Base-by-base conservation (phyloP, 2,888 invertebrate genomes). In the Drosophila leonis region DNA sequence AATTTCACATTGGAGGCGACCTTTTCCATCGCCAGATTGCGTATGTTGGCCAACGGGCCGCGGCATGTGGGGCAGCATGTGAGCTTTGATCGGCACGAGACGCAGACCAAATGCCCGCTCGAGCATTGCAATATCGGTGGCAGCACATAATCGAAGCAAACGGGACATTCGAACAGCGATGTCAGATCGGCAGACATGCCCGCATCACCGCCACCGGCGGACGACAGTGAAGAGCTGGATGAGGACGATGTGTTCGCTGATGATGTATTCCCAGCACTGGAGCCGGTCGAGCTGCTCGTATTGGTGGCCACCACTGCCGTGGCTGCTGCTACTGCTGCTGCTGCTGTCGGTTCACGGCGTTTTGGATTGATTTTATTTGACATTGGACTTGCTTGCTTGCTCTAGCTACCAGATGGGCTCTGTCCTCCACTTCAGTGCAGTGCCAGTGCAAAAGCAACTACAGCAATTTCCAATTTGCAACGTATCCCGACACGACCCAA, bases 11-110 rank as follows among this genome's bases (percentile, higher is more conserved):
- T 99, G 88, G 97, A 97, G 44, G 99, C 99, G 41, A 99, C 98
- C 93, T 99, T 99, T 93, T 99, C 99, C 98, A 99, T 99, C 37
- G 99, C 99, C 92, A 99, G 94, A 94, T 99, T 99, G 80, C 99
- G 95, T 89, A 99, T 99, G 93, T 99, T 99, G 94, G 97, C 97
- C 92, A 99, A 94, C 39, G 98, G 98, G 71, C 99, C 99, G 76
- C 99, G 96, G 93, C 99, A 99, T 72, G 99, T 99, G 49, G 99
- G 99, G 94, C 99, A 99, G 93, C 98, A 98, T 78, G 97, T 97
- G 77, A 99, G 95, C 93, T 99, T 99, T 65, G 98, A 98, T 75
- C 99, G 95, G 94, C 99, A 99, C 92, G 97, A 97, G 75, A 98
- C 98, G 94, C 99, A 99, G 70, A 99, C 98, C 91, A 99, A 95